Conservation (phyloP, 2,797 vertebrate species). For the Hozukius guyotensis region DNA sequence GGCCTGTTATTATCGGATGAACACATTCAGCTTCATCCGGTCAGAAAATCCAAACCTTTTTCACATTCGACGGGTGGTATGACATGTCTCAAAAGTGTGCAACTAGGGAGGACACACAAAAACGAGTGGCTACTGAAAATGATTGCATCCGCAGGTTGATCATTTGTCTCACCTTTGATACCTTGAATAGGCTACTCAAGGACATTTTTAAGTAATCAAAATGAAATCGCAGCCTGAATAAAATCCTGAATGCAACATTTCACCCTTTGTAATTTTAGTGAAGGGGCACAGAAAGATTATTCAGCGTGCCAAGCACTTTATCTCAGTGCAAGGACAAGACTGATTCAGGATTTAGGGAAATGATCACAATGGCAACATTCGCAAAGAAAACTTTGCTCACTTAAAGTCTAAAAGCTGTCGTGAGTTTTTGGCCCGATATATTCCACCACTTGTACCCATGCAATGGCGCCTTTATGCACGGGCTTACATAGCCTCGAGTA, state of each 20-base stretch:
- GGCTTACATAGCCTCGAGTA: too few relatives aligned
- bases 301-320: neutral
- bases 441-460: neutral
- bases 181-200: neutral
- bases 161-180: constrained; percentile 24
- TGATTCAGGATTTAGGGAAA: neutral
- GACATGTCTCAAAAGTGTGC: neutral
- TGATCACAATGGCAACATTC: neutral
- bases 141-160: constrained; percentile 13
- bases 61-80: neutral
- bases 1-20: constrained; percentile 1
- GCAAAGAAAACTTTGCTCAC: neutral
- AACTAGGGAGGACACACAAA: neutral
- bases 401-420: neutral
- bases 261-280: neutral
- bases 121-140: neutral
- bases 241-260: neutral
- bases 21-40: neutral
- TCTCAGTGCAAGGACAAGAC: neutral
- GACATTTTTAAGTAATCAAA: neutral
- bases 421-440: neutral
- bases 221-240: constrained; percentile 1
- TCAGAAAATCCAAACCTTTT: neutral
- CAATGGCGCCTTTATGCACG: too few relatives aligned
- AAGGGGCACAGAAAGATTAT: neutral